Base-by-base conservation (phyloP, 2,888 invertebrate genomes). In the Rhodophaea formosa region DNA sequence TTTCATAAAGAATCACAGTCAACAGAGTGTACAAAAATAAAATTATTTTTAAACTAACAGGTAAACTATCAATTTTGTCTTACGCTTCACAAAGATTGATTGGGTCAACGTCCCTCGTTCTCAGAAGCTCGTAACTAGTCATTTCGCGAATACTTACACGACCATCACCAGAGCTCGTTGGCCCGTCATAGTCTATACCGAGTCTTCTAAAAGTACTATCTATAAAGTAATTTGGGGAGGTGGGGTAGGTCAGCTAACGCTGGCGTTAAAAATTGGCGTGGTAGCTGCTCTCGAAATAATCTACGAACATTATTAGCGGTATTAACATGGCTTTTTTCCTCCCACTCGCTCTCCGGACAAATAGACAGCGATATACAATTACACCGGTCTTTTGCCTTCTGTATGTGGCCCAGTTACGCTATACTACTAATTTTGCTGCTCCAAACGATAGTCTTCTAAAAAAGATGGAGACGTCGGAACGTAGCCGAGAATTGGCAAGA, bases 241-340 rank as follows among this genome's bases (percentile, higher is more conserved):
- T 52, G 60, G 51, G 62, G 61, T 64, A 66, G 73, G 55, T 70
- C 74, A 47, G 51, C 14, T 17, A 63, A 59, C 47, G 62, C 30
- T 71, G 75, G 79, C 57, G 60, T 29, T 0, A 47, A 65, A 71
- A 72, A 73, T 77, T 73, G 75, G 78, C 79, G 64, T 76, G 73
- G 71, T 67, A 60, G 61, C 64, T 15, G 61, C 64, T 68, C 71
- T 72, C 59, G 68, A 79, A 80, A 79, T 81, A 80, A 71, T 73
- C 67, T 64, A 67, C 69, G 62, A 71, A 70, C 71, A 68, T 74
- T 76, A 74, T 74, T 73, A 77, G 71, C 70, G 60, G 70, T 77
- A 79, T 74, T 77, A 76, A 74, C 69, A 70, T 74, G 66, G 70
- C 62, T 70, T 61, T 66, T 59, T 70, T 64, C 62, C 71, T 65